Percentiles rank a stretch among this genome's conserved stretches.
Conservation (phyloP, 2,888 invertebrate species). For the Stenotaenia linearis region DNA sequence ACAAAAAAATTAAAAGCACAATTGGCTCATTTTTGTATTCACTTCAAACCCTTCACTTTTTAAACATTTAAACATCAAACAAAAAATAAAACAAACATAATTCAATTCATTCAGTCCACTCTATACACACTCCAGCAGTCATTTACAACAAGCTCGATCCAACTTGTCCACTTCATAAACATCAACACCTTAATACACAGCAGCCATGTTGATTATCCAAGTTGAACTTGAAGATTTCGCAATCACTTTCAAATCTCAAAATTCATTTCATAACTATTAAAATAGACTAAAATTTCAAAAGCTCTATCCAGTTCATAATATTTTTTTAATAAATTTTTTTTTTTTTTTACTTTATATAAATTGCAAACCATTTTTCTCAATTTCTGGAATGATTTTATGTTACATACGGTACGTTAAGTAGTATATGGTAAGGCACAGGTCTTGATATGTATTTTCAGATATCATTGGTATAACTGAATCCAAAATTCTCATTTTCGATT, state of each 20-base stretch:
- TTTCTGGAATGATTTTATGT: constrained; percentile 10
- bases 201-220: constrained; percentile 6
- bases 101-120: not conserved
- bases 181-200: not conserved
- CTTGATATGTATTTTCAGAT: not conserved
- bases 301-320: not conserved
- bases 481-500: not conserved
- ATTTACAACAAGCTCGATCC: not conserved
- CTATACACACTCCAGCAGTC: not conserved
- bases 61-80: not conserved
- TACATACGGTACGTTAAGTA: not conserved
- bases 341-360: not conserved
- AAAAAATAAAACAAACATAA: not conserved
- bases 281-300: not conserved
- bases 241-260: not conserved
- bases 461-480: not conserved
- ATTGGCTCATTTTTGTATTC: not conserved
- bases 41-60: not conserved
- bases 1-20: not conserved
- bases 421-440: not conserved
- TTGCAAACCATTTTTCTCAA: not conserved
- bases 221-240: constrained; percentile 6
- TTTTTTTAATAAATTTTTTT: not conserved
- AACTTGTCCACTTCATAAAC: not conserved
- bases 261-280: not conserved